These are phyloP conservation scores for Pelecanus crispus DNA, from an alignment of 2,113 vertebrate genomes.

Conservation along the genomic window DNA sequence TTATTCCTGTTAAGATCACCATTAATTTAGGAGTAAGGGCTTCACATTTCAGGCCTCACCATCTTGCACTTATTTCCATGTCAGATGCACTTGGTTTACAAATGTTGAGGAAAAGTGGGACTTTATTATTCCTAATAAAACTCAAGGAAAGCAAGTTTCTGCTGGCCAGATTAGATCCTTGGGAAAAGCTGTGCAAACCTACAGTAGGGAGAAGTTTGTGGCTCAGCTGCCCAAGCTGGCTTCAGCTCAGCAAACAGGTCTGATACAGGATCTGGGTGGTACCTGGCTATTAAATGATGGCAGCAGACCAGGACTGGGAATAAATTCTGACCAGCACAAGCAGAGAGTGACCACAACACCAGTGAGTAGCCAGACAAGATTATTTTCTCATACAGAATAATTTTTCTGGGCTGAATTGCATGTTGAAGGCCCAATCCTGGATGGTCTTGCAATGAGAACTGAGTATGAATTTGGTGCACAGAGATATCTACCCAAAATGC, in stretches of 20 bases:
- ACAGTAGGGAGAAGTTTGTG: background rate
- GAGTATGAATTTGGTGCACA: background rate
- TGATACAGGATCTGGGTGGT: background rate
- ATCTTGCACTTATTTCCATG: background rate
- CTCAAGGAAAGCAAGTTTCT: background rate
- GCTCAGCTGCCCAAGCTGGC: background rate
- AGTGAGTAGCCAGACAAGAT: background rate
- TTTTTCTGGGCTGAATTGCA: background rate
- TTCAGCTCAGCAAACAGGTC: background rate
- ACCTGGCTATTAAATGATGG: background rate
- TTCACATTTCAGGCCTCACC: background rate
- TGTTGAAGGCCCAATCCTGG: background rate
- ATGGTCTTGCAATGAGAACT: background rate
- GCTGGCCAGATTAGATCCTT: background rate
- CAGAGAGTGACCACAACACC: background rate
- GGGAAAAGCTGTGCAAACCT: background rate
- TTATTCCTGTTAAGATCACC: background rate
- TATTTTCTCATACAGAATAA: background rate
- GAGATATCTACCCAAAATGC: background rate
- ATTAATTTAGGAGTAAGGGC: background rate
- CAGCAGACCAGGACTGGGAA: background rate
- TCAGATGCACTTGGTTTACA: background rate
- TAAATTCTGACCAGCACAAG: background rate
- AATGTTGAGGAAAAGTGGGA: background rate
- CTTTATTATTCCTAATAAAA: background rate